Evolutionary conservation across 2,113 vertebrate genomes (phyloP).

Genomic region (Pseudorhombus dupliciocellatus): DNA sequence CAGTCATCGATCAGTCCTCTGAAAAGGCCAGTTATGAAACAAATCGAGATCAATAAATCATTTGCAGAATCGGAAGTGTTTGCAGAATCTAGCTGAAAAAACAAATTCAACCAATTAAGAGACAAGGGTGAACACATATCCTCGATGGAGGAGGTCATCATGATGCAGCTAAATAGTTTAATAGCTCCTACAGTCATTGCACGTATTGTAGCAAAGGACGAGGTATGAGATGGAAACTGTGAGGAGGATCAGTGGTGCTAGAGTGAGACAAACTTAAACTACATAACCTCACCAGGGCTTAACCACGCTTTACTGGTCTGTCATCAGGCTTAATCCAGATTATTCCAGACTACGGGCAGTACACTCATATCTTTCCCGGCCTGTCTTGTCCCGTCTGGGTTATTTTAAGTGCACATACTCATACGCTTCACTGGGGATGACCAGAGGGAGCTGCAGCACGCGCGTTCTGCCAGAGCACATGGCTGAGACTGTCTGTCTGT

Average conservation of each 20-base stretch:
- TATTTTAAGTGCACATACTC: conserved; percentile 61
- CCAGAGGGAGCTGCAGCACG: not conserved
- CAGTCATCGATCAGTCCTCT: not conserved
- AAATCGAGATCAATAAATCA: too few species aligned
- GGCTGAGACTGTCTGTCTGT: too few species aligned
- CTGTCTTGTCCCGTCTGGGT: conserved; percentile 38
- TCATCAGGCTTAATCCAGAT: conserved; percentile 56
- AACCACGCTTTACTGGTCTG: conserved; percentile 9
- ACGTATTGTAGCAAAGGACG: not conserved
- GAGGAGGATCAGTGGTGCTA: conserved; percentile 11
- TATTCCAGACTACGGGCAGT: conserved; percentile 36
- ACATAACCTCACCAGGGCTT: conserved; percentile 10
- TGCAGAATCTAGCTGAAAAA: too few species aligned
- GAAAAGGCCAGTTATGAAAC: not conserved
- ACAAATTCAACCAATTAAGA: too few species aligned
- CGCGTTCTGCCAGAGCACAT: not conserved
- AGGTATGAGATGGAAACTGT: not conserved
- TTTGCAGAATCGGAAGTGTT: too few species aligned
- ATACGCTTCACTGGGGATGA: not conserved
- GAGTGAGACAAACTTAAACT: conserved; percentile 1
- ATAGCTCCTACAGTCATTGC: not conserved
- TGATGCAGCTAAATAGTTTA: not conserved
- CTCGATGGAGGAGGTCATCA: too few species aligned
- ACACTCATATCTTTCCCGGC: conserved; percentile 14
- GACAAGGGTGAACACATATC: too few species aligned